phyloP scores from a whole-genome alignment of 2,888 invertebrate genomes.

The Apotomis turbidana region DNA sequence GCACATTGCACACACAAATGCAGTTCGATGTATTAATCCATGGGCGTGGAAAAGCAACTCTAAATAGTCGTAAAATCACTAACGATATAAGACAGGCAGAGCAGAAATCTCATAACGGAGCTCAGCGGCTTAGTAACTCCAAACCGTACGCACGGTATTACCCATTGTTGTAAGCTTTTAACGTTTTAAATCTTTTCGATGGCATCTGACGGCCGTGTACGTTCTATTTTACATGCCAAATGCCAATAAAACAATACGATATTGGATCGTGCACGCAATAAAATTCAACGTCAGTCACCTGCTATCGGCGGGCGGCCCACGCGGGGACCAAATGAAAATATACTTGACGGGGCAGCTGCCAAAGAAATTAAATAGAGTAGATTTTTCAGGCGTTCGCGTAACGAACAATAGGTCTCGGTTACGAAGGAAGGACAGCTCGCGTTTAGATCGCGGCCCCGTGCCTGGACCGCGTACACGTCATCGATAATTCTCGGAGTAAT shows the following conservation, averaged over 20 bases:
- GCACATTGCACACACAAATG: constrained; percentile 20
- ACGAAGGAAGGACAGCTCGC: constrained; percentile 66
- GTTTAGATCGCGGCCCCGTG: constrained; percentile 22
- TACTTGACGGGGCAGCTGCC: constrained; percentile 74
- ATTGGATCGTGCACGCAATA: constrained; percentile 70
- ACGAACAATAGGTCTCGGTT: constrained; percentile 75
- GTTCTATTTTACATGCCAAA: constrained; percentile 65
- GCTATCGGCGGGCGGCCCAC: constrained; percentile 71
- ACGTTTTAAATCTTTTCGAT: constrained; percentile 25
- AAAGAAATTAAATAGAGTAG: constrained; percentile 79
- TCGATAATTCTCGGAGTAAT: background rate
- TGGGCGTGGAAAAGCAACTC: constrained; percentile 11
- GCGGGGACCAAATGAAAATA: constrained; percentile 74
- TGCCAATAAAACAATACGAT: constrained; percentile 76
- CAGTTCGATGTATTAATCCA: constrained; percentile 30
- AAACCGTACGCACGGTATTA: constrained; percentile 8
- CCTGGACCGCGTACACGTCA: background rate
- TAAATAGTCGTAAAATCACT: constrained; percentile 30
- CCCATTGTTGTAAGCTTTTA: constrained; percentile 35
- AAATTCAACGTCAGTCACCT: constrained; percentile 76
- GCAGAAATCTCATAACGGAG: constrained; percentile 28
- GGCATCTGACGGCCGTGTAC: constrained; percentile 49
- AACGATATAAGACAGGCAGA: constrained; percentile 18
- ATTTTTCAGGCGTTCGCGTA: constrained; percentile 73
- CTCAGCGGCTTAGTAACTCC: constrained; percentile 26